Base-by-base conservation (phyloP, 2,888 invertebrate genomes). In the Papilio gigon region DNA sequence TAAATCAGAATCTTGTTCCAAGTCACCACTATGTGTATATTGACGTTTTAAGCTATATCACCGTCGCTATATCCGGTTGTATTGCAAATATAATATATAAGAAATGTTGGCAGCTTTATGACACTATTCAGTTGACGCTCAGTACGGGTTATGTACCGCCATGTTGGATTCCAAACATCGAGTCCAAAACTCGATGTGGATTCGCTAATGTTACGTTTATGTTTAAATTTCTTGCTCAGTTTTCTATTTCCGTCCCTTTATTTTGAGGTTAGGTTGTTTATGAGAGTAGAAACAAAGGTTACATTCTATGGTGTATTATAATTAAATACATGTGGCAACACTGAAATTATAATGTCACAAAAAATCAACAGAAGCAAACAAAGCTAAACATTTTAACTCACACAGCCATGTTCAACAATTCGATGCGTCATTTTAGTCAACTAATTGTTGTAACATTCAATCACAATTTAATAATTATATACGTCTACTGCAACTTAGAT, bases 181-280 rank as follows among this genome's bases (percentile, higher is more conserved):
- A 37, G 17, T 17, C n/a, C 8, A 27, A 25, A 0, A 11, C 50
- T 11, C 8, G 9, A 58, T 58, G 30, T 56, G 14, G 27, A 22
- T 58, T 58, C 56, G 37, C 50, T 12, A 67, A 58, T 47, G 14
- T 60, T 30, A 37, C 69, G 25, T 71, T 74, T 67, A 62, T 72
- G 78, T 78, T 71, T 56, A 75, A 60, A 63, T 75, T 79, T 83
- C 73, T 87, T 86, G 89, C 89, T 89, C 88, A 89, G 84, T 84
- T 88, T 77, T 81, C 78, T 84, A 74, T 84, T 81, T 85, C 89
- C 88, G 88, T 88, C 89, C 89, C 82, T 84, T 80, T 76, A 76
- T 84, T 86, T 83, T 70, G 65, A 65, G 61, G 53, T 70, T 71
- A 71, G 66, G 71, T 74, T 71, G 71, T 66, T 73, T 56, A 67